Evolutionary conservation across 2,888 invertebrate species (phyloP).

Genomic region (Tholera decimalis): DNA sequence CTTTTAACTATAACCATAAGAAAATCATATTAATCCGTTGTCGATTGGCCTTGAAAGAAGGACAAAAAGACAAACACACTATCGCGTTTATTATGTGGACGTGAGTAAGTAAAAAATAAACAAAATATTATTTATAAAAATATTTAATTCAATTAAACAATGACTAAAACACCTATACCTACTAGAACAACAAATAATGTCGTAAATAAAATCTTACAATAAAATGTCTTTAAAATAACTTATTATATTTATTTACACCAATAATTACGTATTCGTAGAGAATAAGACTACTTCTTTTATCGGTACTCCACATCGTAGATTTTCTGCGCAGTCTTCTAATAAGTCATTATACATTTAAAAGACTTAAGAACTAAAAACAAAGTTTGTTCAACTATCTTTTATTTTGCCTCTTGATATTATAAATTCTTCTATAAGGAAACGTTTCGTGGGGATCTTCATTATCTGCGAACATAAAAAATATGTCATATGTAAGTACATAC

Average conservation of each 20-base stretch:
- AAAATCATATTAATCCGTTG: too few species aligned
- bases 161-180: conserved; percentile 1
- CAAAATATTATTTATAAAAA: conserved; percentile 15
- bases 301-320: not conserved
- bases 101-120: not conserved
- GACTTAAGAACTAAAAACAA: too few species aligned
- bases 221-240: conserved; percentile 1
- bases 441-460: conserved; percentile 68
- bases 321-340: too few species aligned
- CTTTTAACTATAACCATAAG: too few species aligned
- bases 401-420: conserved; percentile 51
- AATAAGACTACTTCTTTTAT: not conserved
- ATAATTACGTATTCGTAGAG: not conserved
- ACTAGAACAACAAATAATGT: not conserved
- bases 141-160: conserved; percentile 37
- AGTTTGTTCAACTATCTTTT: conserved; percentile 50
- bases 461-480: conserved; percentile 68
- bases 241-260: conserved; percentile 47
- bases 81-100: too few species aligned
- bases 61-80: too few species aligned
- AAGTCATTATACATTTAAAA: too few species aligned
- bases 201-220: not conserved
- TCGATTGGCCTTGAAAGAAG: not conserved
- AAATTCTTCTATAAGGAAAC: conserved; percentile 59
- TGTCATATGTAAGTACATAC: not conserved